These are phyloP conservation scores for Catharus bicknelli DNA, from an alignment of 2,113 vertebrate species.

Conservation along the genomic window DNA sequence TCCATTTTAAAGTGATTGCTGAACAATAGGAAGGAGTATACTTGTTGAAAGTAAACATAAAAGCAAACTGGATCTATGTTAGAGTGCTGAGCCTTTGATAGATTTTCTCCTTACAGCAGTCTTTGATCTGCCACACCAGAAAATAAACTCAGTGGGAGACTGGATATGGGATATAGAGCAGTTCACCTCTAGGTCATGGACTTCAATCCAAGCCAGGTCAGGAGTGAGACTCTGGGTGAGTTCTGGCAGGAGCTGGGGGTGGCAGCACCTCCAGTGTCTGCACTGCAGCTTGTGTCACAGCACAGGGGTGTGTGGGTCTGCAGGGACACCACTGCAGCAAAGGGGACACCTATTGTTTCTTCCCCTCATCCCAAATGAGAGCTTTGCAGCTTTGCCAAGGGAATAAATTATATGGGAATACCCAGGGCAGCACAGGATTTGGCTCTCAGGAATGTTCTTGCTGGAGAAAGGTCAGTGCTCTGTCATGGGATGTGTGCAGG, in stretches of 20 bases:
- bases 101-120: slow-evolving; percentile 21
- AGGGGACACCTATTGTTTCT: background rate
- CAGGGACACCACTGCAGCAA: background rate
- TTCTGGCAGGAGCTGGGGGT: background rate
- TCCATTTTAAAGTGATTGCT: background rate
- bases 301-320: background rate
- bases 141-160: slow-evolving; percentile 49
- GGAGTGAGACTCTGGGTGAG: background rate
- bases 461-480: background rate
- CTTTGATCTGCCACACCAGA: slow-evolving; percentile 52
- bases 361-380: background rate
- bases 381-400: background rate
- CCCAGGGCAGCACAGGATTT: background rate
- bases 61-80: background rate
- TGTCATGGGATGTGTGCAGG: background rate
- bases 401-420: background rate
- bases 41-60: slow-evolving; percentile 36
- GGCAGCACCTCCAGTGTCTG: background rate
- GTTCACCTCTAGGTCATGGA: background rate
- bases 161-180: slow-evolving; percentile 26
- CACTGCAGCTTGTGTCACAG: background rate
- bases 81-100: slow-evolving; percentile 43
- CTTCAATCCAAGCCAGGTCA: background rate
- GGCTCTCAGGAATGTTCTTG: background rate
- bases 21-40: slow-evolving; percentile 3